Evolutionary conservation across 2,797 vertebrate genomes (phyloP).

Genomic region (Gallinago nigripennis): DNA sequence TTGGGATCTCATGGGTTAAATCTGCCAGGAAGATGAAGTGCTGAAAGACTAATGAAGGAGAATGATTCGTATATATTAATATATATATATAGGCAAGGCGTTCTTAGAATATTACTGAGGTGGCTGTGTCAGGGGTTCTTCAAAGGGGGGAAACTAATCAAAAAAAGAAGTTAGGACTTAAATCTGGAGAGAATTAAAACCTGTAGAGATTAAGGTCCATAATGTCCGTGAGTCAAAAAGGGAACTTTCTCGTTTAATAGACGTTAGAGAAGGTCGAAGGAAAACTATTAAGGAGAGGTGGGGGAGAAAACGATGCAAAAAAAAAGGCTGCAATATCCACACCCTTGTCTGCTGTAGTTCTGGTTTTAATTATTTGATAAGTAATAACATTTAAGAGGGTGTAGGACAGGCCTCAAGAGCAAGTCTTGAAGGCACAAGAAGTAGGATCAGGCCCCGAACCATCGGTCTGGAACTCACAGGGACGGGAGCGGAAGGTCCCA

Average conservation of each 20-base stretch:
- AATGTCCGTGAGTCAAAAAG: background rate
- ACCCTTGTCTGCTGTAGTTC: background rate
- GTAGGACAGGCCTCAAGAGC: rapidly evolving
- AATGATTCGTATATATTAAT: background rate
- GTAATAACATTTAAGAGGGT: background rate
- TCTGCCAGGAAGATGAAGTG: background rate
- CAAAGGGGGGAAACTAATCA: background rate
- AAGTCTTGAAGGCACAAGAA: rapidly evolving
- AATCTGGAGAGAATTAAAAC: rapidly evolving
- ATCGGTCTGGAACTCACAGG: rapidly evolving
- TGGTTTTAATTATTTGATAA: background rate
- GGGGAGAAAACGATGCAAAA: background rate
- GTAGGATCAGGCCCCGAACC: rapidly evolving
- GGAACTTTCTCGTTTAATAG: background rate
- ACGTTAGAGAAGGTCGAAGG: background rate
- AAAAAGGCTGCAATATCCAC: background rate
- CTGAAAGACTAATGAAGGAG: background rate
- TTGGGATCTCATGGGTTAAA: background rate
- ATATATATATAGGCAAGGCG: background rate
- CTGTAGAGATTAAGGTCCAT: background rate
- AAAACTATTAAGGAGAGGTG: background rate
- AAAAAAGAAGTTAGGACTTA: background rate
- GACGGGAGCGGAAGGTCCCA: background rate
- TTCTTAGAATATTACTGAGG: rapidly evolving
- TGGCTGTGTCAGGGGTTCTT: background rate